Evolutionary conservation across 1,140 invertebrate species (phyloP).

Genomic region (Eriocheir sinensis): DNA sequence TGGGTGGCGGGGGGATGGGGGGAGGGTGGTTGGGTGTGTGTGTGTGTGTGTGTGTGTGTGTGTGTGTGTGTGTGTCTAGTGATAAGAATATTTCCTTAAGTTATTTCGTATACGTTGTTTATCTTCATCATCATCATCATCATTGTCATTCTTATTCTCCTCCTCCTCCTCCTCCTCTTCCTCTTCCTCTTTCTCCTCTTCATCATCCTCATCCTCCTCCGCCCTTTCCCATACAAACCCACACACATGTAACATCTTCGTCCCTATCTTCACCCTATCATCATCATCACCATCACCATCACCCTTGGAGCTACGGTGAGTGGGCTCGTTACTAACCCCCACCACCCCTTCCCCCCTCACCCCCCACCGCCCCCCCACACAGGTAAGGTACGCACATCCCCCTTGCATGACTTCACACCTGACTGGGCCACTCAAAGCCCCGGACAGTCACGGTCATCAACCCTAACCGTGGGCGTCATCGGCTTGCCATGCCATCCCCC

Average conservation of each 20-base stretch:
- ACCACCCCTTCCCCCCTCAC: neutral
- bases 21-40: neutral
- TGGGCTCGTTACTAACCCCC: neutral
- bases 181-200: neutral
- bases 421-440: slow-evolving; percentile 16
- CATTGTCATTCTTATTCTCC: slow-evolving; percentile 10
- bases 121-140: neutral
- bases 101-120: neutral
- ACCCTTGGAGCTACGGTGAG: too few species aligned
- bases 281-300: too few species aligned
- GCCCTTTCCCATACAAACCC: neutral
- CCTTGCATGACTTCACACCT: slow-evolving; percentile 39
- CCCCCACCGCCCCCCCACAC: neutral
- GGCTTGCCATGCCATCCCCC: neutral
- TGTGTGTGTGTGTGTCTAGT: slow-evolving; percentile 29
- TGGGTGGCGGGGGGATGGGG: neutral
- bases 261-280: neutral
- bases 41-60: slow-evolving; percentile 40
- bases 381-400: too few species aligned
- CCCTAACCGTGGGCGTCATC: neutral
- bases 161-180: neutral
- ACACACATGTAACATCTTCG: neutral
- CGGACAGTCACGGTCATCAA: slow-evolving; percentile 54
- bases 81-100: neutral
- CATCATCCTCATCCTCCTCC: neutral